Conservation (phyloP, 2,888 invertebrate genomes). For the Odontocolon sp. region DNA sequence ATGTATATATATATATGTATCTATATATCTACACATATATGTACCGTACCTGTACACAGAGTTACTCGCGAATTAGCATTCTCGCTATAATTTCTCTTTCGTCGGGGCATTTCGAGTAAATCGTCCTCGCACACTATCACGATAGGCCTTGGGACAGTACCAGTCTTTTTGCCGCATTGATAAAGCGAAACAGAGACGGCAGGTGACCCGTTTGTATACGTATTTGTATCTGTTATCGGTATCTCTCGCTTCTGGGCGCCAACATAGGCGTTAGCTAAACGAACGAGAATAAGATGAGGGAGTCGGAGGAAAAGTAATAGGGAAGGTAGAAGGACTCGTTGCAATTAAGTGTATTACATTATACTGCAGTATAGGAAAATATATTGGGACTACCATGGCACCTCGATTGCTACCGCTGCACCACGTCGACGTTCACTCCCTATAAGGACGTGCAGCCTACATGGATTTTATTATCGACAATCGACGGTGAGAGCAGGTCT, state of each 20-base stretch:
- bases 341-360: constrained; percentile 39
- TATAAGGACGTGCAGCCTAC: constrained; percentile 64
- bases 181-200: neutral
- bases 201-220: neutral
- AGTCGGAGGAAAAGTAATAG: neutral
- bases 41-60: constrained; percentile 1
- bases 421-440: constrained; percentile 60
- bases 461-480: constrained; percentile 67
- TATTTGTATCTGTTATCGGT: constrained; percentile 34
- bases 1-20: neutral
- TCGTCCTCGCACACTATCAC: constrained; percentile 16
- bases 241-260: constrained; percentile 12
- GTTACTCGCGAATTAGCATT: constrained; percentile 29
- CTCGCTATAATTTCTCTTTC: constrained; percentile 33
- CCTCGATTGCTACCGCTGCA: constrained; percentile 20
- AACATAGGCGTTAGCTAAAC: constrained; percentile 3
- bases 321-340: constrained; percentile 11
- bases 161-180: constrained; percentile 22
- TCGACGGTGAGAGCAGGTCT: constrained; percentile 56
- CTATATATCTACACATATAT: neutral
- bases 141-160: neutral
- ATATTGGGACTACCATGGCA: constrained; percentile 27
- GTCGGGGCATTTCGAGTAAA: constrained; percentile 35
- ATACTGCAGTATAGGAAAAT: neutral
- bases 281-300: constrained; percentile 22